A percentile compares a stretch with the other conserved stretches of the same genome.
phyloP scores from a whole-genome alignment of 2,797 vertebrate genomes.

The Xerus rutilus region DNA sequence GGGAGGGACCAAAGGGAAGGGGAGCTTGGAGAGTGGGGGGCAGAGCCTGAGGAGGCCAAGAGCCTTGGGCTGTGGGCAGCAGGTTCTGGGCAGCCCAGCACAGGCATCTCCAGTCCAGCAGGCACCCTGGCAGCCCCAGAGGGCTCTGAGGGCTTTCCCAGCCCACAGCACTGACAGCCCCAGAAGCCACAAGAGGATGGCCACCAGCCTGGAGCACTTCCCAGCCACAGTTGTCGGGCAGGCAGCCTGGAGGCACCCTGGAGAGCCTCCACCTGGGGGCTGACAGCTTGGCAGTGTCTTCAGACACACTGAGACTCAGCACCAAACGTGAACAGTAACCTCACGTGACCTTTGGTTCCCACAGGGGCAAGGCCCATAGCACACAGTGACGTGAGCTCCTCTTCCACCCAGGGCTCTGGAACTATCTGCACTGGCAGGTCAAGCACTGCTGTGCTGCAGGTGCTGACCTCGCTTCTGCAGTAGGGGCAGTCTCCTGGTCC shows the following conservation, averaged over 20 bases:
- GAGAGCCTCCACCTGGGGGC: background rate
- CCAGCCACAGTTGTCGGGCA: background rate
- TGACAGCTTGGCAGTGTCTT: background rate
- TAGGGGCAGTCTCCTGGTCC: background rate
- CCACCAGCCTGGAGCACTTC: background rate
- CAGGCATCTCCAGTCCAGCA: background rate
- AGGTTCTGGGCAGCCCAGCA: background rate
- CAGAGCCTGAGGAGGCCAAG: background rate
- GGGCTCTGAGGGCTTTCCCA: background rate
- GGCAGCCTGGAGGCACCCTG: background rate
- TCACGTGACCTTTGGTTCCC: background rate
- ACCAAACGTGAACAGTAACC: background rate
- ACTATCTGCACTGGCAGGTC: background rate
- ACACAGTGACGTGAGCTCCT: background rate
- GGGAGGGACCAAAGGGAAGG: background rate
- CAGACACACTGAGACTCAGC: background rate
- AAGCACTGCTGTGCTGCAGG: background rate
- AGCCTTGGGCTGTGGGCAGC: background rate
- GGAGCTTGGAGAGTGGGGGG: background rate
- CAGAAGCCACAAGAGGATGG: background rate
- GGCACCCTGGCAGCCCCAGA: background rate
- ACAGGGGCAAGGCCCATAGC: background rate
- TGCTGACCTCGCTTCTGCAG: slow-evolving; percentile 2
- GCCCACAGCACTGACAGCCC: background rate
- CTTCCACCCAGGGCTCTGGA: slow-evolving; percentile 46